phyloP scores from a whole-genome alignment of 2,888 invertebrate species.

The Augiades crinisus region DNA sequence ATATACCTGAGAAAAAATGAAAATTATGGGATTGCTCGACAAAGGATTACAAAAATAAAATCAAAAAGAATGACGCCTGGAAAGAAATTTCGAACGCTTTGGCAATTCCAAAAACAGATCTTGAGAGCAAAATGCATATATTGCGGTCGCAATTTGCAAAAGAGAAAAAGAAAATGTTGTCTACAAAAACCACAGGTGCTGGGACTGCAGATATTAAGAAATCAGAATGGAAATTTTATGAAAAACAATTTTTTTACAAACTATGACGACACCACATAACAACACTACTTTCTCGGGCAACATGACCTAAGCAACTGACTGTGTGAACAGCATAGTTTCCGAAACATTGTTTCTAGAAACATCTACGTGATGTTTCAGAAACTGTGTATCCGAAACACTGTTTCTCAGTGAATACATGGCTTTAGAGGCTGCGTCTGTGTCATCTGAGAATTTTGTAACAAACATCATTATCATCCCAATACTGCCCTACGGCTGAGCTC shows the following conservation, averaged over 20 bases:
- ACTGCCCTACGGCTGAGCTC: too few relatives aligned
- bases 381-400: slow-evolving; percentile 2
- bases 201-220: too few relatives aligned
- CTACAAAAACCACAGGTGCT: too few relatives aligned
- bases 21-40: not conserved
- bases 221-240: too few relatives aligned
- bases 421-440: too few relatives aligned
- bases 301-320: not conserved
- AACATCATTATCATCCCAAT: too few relatives aligned
- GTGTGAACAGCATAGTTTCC: slow-evolving; percentile 1
- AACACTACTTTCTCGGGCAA: not conserved
- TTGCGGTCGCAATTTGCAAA: slow-evolving; percentile 2
- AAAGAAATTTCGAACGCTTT: not conserved
- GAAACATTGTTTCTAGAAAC: slow-evolving; percentile 1
- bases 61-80: slow-evolving; percentile 13
- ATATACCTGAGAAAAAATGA: too few relatives aligned
- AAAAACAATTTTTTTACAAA: too few relatives aligned
- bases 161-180: not conserved
- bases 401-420: not conserved
- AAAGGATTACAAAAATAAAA: not conserved
- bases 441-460: too few relatives aligned
- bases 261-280: not conserved
- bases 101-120: not conserved
- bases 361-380: slow-evolving; percentile 8
- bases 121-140: slow-evolving; percentile 1